These are phyloP conservation scores for Alces alces DNA, from an alignment of 2,113 vertebrate genomes.

Conservation along the genomic window DNA sequence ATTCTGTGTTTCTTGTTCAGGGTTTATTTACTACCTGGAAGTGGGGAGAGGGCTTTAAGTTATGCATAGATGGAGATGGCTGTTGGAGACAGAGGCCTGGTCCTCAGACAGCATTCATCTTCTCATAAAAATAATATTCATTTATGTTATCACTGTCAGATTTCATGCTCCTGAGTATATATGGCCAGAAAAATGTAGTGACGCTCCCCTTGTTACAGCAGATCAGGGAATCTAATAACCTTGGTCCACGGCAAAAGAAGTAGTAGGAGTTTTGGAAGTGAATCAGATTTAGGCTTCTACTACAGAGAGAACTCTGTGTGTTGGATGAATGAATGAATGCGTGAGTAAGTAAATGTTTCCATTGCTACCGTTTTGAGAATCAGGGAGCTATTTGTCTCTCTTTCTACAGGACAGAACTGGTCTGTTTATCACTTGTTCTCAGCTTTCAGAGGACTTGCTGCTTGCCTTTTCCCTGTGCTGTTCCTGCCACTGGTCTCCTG, in stretches of 20 bases:
- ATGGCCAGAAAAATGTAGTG: background rate
- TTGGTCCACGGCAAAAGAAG: background rate
- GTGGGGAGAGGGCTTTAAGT: background rate
- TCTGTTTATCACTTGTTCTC: background rate
- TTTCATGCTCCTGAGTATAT: background rate
- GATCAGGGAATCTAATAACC: background rate
- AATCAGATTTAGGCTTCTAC: background rate
- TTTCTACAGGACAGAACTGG: background rate
- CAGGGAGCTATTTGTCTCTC: background rate
- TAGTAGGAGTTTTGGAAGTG: background rate
- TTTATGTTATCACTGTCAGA: background rate
- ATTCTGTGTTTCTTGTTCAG: background rate
- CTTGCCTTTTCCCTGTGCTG: background rate
- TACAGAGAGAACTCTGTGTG: background rate
- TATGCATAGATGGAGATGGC: fast-evolving
- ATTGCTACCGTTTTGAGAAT: background rate
- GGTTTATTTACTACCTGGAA: background rate
- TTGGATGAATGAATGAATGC: background rate
- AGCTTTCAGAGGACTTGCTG: background rate
- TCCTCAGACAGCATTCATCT: background rate
- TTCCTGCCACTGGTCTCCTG: background rate
- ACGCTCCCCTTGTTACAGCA: background rate
- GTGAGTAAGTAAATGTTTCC: background rate
- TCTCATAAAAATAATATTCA: background rate
- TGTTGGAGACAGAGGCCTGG: background rate